Evolutionary conservation across 2,888 invertebrate genomes (phyloP), one percentile per base, ranked within the genome.

Genomic region (Dascillus cervinus): DNA sequence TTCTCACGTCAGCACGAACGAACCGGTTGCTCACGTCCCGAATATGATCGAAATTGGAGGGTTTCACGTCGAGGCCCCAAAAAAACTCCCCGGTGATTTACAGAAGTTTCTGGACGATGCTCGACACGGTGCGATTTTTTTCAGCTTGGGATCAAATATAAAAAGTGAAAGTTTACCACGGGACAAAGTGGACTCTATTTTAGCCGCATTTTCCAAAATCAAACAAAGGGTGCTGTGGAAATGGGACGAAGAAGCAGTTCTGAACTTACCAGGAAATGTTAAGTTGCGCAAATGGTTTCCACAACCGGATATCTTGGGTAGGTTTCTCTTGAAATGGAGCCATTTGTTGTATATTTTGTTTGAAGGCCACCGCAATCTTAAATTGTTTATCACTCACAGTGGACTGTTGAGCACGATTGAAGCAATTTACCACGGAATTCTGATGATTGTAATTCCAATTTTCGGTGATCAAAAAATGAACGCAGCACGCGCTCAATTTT

Each of bases 171-270:
- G 75, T 39, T 54, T 82, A 32, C 69, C 73, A 0, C 44, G 53
- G 0, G 67, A 71, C 1, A 73, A 69, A 40, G 60, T 66, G 12
- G 55, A 67, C 11, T 70, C 65, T 1, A 67, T 82, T 14, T 55
- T 74, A 4, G 71, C 71, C 33, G 71, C 70, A 2, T 73, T 82
- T 29, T 62, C 69, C 1, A 67, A 65, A 37, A 47, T 80, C 0
- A 76, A 78, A 38, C 75, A 79, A 40, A 73, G 70, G 4, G 71
- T 82, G 1, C 50, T 82, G 12, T 79, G 79, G 79, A 82, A 82
- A 62, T 82, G 77, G 75, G 78, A 80, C 44, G 70, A 71, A 0
- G 67, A 72, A 12, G 32, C 33, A 13, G 35, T 55, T 10, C 49
- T 51, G n/a, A 45, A 47, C 3, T 41, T 22, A 13, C 33, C 30